Conservation (phyloP, 2,888 invertebrate genomes). For the Dermolepida albohirtum region DNA sequence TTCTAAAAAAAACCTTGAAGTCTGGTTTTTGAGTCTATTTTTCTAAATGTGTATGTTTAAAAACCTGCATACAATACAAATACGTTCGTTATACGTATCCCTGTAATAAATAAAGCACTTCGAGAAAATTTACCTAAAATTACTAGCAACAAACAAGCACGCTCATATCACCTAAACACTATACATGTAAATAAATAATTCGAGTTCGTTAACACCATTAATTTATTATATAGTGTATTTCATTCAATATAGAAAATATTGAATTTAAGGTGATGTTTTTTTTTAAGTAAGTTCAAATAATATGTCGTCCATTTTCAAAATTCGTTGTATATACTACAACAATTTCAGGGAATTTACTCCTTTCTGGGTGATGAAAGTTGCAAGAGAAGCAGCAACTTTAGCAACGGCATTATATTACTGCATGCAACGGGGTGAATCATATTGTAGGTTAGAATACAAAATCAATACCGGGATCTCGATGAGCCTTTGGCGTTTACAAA, state of each 20-base stretch:
- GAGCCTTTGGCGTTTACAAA: slow-evolving; percentile 21
- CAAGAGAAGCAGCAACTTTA: slow-evolving; percentile 1
- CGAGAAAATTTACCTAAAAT: slow-evolving; percentile 19
- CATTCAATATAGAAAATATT: not conserved
- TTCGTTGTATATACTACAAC: not conserved
- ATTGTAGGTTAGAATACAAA: slow-evolving; percentile 51
- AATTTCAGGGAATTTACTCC: not conserved
- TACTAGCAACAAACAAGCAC: not conserved
- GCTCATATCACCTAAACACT: not conserved
- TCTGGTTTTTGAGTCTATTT: no score
- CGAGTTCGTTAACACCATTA: slow-evolving; percentile 27
- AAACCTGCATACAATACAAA: not conserved
- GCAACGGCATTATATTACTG: slow-evolving; percentile 3
- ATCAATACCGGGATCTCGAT: slow-evolving; percentile 47
- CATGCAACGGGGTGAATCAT: slow-evolving; percentile 38
- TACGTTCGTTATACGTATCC: slow-evolving; percentile 8
- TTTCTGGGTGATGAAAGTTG: not conserved
- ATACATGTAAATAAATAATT: slow-evolving; percentile 22
- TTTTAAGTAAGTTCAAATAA: slow-evolving; percentile 2
- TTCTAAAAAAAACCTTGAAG: no score
- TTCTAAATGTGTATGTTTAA: no score
- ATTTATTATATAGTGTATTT: slow-evolving; percentile 12
- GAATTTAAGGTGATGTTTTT: slow-evolving; percentile 4
- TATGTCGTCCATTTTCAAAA: no score
- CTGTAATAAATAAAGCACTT: slow-evolving; percentile 32